phyloP scores from a whole-genome alignment of 2,888 invertebrate species.

The Spodoptera picta region DNA sequence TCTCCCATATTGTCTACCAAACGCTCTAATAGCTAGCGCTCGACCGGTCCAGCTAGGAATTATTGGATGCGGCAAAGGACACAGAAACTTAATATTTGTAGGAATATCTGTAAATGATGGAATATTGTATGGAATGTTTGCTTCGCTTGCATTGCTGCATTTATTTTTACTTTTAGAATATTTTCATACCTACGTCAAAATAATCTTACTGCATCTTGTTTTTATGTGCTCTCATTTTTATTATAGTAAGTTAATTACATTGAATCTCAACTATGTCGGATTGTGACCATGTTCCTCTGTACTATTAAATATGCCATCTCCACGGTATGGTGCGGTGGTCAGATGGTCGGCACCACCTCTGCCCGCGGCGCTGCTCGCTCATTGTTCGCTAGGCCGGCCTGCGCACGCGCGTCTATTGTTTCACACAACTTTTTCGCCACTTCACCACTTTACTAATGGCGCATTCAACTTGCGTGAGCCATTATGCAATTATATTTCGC shows the following conservation, averaged over 20 bases:
- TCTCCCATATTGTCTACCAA: slow-evolving; percentile 80
- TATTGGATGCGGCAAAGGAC: slow-evolving; percentile 22
- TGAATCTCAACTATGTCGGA: too few species aligned
- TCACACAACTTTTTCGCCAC: slow-evolving; percentile 68
- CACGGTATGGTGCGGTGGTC: slow-evolving; percentile 26
- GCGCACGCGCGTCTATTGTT: slow-evolving; percentile 65
- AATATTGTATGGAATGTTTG: neutral
- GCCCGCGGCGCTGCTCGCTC: slow-evolving; percentile 63
- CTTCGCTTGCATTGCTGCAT: neutral
- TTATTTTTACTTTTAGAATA: too few species aligned
- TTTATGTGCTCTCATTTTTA: too few species aligned
- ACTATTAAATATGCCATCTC: slow-evolving; percentile 42
- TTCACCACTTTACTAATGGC: slow-evolving; percentile 61
- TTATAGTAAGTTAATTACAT: too few species aligned
- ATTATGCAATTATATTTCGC: slow-evolving; percentile 58
- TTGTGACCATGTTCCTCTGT: slow-evolving; percentile 10
- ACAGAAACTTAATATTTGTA: neutral
- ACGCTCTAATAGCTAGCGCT: slow-evolving; percentile 73
- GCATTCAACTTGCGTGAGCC: slow-evolving; percentile 59
- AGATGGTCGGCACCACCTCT: slow-evolving; percentile 36
- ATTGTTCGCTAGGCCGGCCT: slow-evolving; percentile 64
- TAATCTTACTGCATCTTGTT: too few species aligned
- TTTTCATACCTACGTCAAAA: too few species aligned
- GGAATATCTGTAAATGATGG: neutral
- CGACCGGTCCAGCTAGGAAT: slow-evolving; percentile 31